phyloP scores from a whole-genome alignment of 2,888 invertebrate genomes.

The Perizoma flavofasciatum region DNA sequence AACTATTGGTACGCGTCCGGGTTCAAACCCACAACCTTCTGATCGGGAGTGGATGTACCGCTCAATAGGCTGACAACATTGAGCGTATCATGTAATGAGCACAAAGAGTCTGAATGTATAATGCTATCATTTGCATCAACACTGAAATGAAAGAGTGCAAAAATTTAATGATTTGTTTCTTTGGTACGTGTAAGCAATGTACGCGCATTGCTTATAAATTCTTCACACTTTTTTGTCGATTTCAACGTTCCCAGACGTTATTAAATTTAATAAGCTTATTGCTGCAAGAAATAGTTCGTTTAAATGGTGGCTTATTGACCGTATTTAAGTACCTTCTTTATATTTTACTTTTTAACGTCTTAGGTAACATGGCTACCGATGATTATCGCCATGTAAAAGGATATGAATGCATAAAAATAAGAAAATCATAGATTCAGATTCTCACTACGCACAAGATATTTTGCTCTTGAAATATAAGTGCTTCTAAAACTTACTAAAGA shows the following conservation, averaged over 20 bases:
- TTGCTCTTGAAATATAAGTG: too few species aligned
- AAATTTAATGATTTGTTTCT: background rate
- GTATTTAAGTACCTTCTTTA: background rate
- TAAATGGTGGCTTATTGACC: constrained; percentile 6
- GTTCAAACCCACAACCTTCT: too few species aligned
- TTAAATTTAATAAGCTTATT: constrained; percentile 25
- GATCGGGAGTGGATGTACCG: too few species aligned
- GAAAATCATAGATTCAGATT: too few species aligned
- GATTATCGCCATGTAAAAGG: constrained; percentile 1
- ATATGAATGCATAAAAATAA: background rate
- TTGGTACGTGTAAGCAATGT: background rate
- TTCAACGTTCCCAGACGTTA: constrained; percentile 11
- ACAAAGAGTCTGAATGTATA: too few species aligned
- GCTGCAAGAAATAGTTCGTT: constrained; percentile 6
- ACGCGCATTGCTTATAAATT: constrained; percentile 6
- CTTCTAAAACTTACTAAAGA: too few species aligned
- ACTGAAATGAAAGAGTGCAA: too few species aligned
- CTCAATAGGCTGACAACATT: too few species aligned
- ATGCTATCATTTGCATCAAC: too few species aligned
- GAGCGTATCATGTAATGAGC: too few species aligned
- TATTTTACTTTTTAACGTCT: background rate
- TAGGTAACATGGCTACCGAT: background rate
- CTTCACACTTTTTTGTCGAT: constrained; percentile 18
- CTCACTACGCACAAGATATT: too few species aligned
- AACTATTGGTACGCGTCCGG: too few species aligned